A percentile compares a stretch with the other conserved stretches of the same genome.
phyloP scores from a whole-genome alignment of 30 jellyfish, hydroid and myxozoan genomes.

The Aurelia sp. region DNA sequence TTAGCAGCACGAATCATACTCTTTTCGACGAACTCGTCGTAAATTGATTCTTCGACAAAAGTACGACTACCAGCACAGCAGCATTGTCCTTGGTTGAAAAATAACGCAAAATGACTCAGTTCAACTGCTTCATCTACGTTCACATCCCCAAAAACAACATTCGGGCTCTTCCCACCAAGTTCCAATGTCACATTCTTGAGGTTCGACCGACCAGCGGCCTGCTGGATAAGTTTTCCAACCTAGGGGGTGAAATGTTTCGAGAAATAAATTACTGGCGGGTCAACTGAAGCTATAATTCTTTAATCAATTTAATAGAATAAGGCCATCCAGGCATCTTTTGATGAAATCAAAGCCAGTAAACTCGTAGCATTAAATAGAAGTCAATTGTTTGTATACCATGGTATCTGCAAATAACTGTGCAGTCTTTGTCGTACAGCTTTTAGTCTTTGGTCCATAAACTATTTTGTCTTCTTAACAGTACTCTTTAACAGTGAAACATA shows the following conservation, averaged over 20 bases:
- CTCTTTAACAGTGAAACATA: too few species aligned
- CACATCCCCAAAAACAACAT: constrained; percentile 95
- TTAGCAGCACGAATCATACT: not conserved
- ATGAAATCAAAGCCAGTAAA: too few species aligned
- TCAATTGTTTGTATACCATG: too few species aligned
- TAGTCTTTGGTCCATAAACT: too few species aligned
- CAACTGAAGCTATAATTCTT: too few species aligned
- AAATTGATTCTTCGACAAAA: not conserved
- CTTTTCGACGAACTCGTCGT: not conserved
- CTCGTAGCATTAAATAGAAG: too few species aligned
- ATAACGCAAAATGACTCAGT: constrained; percentile 92
- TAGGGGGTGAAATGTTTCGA: not conserved
- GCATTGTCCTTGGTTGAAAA: not conserved
- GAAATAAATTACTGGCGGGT: too few species aligned
- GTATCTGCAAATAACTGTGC: too few species aligned
- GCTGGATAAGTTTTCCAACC: constrained; percentile 88
- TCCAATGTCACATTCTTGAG: constrained; percentile 85
- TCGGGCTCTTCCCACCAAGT: constrained; percentile 98
- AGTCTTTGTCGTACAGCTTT: too few species aligned
- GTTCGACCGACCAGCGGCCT: constrained; percentile 92
- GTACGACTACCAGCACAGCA: not conserved
- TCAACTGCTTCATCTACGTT: constrained; percentile 95
- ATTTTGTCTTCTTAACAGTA: too few species aligned
- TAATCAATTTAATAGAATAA: too few species aligned
- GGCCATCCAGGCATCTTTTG: too few species aligned